phyloP scores from a whole-genome alignment of 2,888 invertebrate genomes.

The Archaeoteleia sp. region DNA sequence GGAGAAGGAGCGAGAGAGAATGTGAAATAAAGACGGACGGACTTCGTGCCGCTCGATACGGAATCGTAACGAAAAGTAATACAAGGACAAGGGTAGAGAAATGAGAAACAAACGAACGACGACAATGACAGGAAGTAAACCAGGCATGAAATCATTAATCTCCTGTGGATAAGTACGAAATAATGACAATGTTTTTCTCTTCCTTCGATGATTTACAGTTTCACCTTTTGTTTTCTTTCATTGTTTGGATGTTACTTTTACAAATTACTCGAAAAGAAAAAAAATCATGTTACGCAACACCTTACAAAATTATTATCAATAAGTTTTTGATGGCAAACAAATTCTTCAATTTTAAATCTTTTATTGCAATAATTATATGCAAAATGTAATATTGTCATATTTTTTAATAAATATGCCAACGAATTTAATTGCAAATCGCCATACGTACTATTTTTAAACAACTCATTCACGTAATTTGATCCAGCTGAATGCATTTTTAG shows the following conservation, averaged over 20 bases:
- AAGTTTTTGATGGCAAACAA: too few species aligned
- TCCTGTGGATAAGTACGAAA: conserved; percentile 68
- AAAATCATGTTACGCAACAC: too few species aligned
- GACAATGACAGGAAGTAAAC: conserved; percentile 68
- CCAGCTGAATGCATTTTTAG: too few species aligned
- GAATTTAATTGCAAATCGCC: too few species aligned
- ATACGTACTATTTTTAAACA: too few species aligned
- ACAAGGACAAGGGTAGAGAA: conserved; percentile 37
- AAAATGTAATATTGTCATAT: too few species aligned
- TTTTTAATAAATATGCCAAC: too few species aligned
- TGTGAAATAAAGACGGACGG: conserved; percentile 29
- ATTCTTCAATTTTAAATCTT: too few species aligned
- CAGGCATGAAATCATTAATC: conserved; percentile 73
- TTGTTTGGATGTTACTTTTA: conserved; percentile 8
- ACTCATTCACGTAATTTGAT: too few species aligned
- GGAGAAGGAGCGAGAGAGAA: background rate
- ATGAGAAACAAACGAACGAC: conserved; percentile 57
- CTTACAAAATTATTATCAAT: background rate
- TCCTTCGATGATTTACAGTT: conserved; percentile 34
- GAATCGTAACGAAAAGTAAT: conserved; percentile 27
- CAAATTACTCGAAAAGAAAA: conserved; percentile 12
- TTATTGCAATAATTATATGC: too few species aligned
- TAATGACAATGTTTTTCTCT: conserved; percentile 61
- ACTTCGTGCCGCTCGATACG: conserved; percentile 20
- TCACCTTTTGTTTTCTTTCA: conserved; percentile 22